Conservation (phyloP, 2,113 vertebrate genomes). For the Ictalurus furcatus region DNA sequence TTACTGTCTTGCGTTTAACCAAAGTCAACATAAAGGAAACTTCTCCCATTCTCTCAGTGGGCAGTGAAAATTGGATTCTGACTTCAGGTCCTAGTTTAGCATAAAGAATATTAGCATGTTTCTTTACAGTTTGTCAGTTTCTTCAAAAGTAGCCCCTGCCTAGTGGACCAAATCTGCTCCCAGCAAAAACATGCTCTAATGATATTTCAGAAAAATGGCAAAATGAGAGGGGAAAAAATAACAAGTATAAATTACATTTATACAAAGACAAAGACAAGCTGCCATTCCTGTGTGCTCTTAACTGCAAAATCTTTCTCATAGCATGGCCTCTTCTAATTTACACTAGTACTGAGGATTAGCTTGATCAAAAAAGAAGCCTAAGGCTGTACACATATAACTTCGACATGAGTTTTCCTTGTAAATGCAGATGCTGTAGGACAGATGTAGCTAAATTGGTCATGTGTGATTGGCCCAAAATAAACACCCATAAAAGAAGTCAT, state of each 20-base stretch:
- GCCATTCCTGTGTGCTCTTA: constrained; percentile 16
- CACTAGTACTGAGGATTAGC: neutral
- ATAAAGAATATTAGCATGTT: neutral
- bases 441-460: neutral
- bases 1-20: constrained; percentile 30
- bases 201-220: constrained; percentile 33
- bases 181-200: constrained; percentile 27
- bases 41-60: constrained; percentile 17
- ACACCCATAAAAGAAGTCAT: neutral
- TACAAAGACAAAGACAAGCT: constrained; percentile 25
- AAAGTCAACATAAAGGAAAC: constrained; percentile 35
- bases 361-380: constrained; percentile 8
- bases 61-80: constrained; percentile 6
- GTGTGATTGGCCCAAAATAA: constrained; percentile 11
- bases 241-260: neutral
- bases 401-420: neutral
- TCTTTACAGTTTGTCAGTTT: neutral
- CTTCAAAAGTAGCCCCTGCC: neutral
- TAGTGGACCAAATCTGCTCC: neutral
- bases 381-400: neutral
- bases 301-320: constrained; percentile 10
- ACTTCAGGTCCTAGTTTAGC: neutral
- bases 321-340: neutral
- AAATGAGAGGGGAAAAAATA: constrained; percentile 31
- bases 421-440: constrained; percentile 3